phyloP scores from a whole-genome alignment of 2,113 vertebrate species.

The Panthera uncia region DNA sequence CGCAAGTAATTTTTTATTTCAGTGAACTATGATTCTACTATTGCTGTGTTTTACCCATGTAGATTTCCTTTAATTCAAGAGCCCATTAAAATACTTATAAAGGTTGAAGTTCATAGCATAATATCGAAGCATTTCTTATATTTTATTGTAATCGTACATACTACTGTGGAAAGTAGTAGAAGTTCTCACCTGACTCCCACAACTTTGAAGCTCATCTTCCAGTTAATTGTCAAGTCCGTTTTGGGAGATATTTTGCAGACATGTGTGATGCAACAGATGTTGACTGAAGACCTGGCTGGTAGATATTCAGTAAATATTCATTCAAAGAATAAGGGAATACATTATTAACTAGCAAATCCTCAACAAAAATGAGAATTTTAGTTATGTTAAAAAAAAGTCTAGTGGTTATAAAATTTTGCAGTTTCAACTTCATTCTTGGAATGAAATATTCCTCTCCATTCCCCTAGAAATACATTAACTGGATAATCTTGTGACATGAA shows the following conservation, averaged over 20 bases:
- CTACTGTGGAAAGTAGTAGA: neutral
- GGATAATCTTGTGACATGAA: neutral
- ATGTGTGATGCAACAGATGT: neutral
- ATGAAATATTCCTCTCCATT: neutral
- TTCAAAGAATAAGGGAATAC: neutral
- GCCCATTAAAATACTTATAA: neutral
- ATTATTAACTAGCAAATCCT: conserved; percentile 17
- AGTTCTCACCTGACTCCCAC: neutral
- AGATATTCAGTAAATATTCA: neutral
- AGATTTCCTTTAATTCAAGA: conserved; percentile 29
- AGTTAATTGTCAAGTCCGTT: neutral
- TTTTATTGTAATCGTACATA: conserved; percentile 16
- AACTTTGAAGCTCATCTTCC: neutral
- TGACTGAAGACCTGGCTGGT: neutral
- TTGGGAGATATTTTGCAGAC: conserved; percentile 2
- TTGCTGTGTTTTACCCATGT: neutral
- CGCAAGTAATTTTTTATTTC: neutral
- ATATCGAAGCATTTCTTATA: neutral
- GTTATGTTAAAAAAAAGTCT: neutral
- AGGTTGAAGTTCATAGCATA: conserved; percentile 41
- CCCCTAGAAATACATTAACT: neutral
- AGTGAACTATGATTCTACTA: conserved; percentile 15
- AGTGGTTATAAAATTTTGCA: neutral
- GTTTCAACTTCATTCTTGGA: neutral
- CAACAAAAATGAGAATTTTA: neutral